Evolutionary conservation across 2,888 invertebrate genomes (phyloP), one percentile per base, ranked within the genome.

Genomic region (Luperina nickerlii): DNA sequence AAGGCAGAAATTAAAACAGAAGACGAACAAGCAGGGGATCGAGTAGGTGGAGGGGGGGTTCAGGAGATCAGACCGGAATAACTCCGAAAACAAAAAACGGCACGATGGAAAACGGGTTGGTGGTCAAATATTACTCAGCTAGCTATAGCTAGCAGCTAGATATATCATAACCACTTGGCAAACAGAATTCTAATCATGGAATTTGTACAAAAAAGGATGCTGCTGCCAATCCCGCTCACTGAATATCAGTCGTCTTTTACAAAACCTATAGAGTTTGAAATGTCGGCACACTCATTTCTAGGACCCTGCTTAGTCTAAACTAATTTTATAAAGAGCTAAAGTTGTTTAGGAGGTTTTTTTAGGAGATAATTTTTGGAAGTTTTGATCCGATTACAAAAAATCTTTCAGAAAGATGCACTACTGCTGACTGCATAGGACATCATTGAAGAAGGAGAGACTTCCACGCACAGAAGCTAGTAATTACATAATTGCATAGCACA

Each of bases 251-350:
- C 15, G 11, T 15, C 18, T 38, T 71, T 60, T 63, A 24, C 24
- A 65, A 79, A 60, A 66, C 48, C 20, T 20, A 32, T 9, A 9
- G 24, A 80, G 66, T 72, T 79, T 8, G 15, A 67, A 80, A 72
- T 51, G 5, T n/a, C 18, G 15, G 24, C 60, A 20, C 11, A 11
- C 51, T 71, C 1, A 32, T 60, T 42, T 51, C 13, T 45, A 65
- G 9, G 8, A 51, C 20, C 27, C 27, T 45, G 9, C 18, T 20
- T 20, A 27, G 20, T 27, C 20, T 2, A 20, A 20, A 32, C 27
- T 3, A 27, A 20, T 7, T 27, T 67, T 42, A 18, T n/a, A 67
- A 15, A 66, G 24, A 15, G 15, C 15, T 38, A 15, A 15, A 42
- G 5, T 18, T 9, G 7, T n/a, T 60, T 18, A 51, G 5, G 51